Percentiles rank a stretch among this genome's conserved stretches.
Conservation (phyloP, 2,113 vertebrate genomes). For the Bothrops jararaca region DNA sequence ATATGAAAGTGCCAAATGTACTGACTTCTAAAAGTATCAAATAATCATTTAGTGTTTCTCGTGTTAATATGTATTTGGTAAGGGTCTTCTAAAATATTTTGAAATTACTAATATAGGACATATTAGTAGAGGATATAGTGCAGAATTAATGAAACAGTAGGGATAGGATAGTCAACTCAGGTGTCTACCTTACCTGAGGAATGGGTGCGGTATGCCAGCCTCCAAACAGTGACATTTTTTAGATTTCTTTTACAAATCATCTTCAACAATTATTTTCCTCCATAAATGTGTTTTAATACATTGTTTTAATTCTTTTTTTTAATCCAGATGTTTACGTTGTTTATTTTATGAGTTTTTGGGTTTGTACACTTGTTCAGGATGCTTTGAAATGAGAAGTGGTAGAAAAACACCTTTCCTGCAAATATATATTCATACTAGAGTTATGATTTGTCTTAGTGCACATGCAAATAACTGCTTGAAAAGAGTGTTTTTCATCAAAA, state of each 20-base stretch:
- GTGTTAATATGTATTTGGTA: neutral
- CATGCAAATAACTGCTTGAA: neutral
- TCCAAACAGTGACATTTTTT: neutral
- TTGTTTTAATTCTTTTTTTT: neutral
- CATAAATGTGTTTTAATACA: neutral
- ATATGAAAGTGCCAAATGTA: neutral
- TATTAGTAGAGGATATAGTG: neutral
- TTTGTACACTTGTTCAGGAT: neutral
- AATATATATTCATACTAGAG: neutral
- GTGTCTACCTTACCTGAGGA: neutral
- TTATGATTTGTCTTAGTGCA: neutral
- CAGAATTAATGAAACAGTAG: neutral
- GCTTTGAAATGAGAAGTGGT: neutral
- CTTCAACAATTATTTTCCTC: neutral
- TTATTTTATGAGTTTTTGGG: neutral
- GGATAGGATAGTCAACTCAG: neutral
- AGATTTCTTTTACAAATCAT: neutral
- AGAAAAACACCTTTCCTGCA: neutral
- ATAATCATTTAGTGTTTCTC: neutral
- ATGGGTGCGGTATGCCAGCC: neutral
- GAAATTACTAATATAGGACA: neutral
- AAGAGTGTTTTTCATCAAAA: neutral
- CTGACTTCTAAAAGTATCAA: neutral
- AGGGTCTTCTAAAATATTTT: neutral
- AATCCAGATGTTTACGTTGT: neutral